A percentile compares a stretch with the other conserved stretches of the same genome.
phyloP scores from a whole-genome alignment of 1,140 invertebrate species.

The Platorchestia sp. region DNA sequence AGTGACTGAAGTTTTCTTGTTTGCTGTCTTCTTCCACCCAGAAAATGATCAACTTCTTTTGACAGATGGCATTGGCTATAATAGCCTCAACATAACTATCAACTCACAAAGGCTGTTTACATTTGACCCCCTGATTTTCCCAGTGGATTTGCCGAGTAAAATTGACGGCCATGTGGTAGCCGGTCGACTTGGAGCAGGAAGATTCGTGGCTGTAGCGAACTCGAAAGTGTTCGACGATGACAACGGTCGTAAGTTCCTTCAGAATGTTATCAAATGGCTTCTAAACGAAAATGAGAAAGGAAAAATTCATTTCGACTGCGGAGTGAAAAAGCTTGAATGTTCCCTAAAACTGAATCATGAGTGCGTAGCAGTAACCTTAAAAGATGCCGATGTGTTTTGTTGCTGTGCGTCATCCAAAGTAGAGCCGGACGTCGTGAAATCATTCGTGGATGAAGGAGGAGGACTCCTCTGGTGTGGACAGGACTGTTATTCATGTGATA shows the following conservation, averaged over 20 bases:
- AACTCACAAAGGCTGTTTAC: neutral
- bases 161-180: neutral
- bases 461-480: neutral
- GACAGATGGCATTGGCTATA: neutral
- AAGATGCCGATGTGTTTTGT: neutral
- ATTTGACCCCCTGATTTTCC: neutral
- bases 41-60: neutral
- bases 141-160: neutral
- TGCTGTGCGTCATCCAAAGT: neutral
- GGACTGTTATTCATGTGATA: neutral
- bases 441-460: neutral
- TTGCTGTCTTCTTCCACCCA: neutral
- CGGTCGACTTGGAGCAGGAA: neutral
- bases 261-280: conserved; percentile 22
- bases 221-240: neutral
- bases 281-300: neutral
- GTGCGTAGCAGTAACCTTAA: neutral
- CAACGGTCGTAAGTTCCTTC: neutral
- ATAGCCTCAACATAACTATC: neutral
- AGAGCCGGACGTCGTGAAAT: neutral
- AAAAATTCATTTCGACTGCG: neutral
- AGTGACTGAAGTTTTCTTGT: neutral
- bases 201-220: neutral
- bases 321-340: neutral
- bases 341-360: neutral